Conservation (phyloP, 2,113 vertebrate genomes). For the Lethenteron reissneri region DNA sequence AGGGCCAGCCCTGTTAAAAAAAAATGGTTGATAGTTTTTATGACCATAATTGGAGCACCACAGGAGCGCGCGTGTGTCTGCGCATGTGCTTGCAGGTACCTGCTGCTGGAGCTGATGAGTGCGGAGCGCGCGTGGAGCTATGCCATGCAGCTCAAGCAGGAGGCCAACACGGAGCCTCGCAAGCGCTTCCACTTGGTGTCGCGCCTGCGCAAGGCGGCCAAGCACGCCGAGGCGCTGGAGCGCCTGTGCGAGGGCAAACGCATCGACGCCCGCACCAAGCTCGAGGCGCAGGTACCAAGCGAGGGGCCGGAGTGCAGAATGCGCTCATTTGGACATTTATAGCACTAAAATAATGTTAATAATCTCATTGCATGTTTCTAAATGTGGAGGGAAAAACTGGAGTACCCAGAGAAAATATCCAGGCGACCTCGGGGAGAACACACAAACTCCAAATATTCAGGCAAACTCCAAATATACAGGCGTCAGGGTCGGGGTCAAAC, state of each 20-base stretch:
- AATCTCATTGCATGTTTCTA: no score
- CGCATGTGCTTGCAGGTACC: slow-evolving; percentile 27
- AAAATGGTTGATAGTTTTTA: neutral
- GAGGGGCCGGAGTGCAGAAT: neutral
- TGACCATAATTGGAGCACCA: neutral
- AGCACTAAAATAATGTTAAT: no score
- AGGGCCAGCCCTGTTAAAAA: neutral
- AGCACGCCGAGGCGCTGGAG: slow-evolving; percentile 67
- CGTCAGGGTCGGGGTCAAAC: no score
- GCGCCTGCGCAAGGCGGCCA: slow-evolving; percentile 71
- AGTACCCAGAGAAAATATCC: no score
- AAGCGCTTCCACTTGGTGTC: slow-evolving; percentile 80
- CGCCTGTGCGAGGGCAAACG: slow-evolving; percentile 65
- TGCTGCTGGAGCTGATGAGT: slow-evolving; percentile 80
- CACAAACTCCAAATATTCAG: no score
- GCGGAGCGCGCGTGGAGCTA: slow-evolving; percentile 95
- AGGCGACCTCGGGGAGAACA: no score
- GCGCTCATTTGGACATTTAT: no score
- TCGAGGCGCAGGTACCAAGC: slow-evolving; percentile 64
- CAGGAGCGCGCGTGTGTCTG: neutral
- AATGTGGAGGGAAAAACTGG: no score
- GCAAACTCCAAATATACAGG: no score
- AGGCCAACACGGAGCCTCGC: slow-evolving; percentile 82
- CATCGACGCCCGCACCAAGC: slow-evolving; percentile 84
- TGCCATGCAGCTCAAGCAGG: slow-evolving; percentile 94